Conservation (phyloP, 2,888 invertebrate genomes). For the Dryococelus australis region DNA sequence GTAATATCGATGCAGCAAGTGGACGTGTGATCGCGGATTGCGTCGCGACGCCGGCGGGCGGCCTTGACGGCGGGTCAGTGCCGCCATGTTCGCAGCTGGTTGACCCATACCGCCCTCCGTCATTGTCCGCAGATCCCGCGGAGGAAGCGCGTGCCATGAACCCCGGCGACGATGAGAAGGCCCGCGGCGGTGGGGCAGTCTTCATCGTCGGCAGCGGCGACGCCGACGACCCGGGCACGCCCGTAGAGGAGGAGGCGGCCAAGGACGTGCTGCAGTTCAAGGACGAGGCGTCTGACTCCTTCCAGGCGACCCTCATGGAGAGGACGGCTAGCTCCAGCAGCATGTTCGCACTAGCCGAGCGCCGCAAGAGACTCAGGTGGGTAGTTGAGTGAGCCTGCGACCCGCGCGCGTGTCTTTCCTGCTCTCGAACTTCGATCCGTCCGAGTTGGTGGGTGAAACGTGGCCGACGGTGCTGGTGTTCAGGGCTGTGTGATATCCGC, state of each 20-base stretch:
- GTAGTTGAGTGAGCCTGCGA: slow-evolving; percentile 32
- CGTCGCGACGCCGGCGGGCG: too few relatives aligned
- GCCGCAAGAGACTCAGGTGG: slow-evolving; percentile 61
- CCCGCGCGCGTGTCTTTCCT: too few relatives aligned
- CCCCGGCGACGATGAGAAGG: not conserved
- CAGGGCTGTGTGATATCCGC: too few relatives aligned
- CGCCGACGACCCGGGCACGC: not conserved
- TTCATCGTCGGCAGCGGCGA: slow-evolving; percentile 11
- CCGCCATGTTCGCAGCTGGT: too few relatives aligned
- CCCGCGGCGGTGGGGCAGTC: not conserved
- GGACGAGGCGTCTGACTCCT: not conserved
- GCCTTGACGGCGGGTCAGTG: too few relatives aligned
- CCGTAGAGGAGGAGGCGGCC: not conserved
- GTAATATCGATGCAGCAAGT: too few relatives aligned
- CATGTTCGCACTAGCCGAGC: slow-evolving; percentile 58
- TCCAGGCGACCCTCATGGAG: not conserved
- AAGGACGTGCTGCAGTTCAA: slow-evolving; percentile 11
- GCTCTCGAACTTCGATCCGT: too few relatives aligned
- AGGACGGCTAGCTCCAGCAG: slow-evolving; percentile 43
- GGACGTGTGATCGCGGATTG: too few relatives aligned
- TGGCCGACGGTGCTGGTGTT: too few relatives aligned
- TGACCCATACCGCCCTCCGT: too few relatives aligned
- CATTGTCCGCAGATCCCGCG: slow-evolving; percentile 8
- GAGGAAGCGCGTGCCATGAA: not conserved
- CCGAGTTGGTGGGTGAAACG: too few relatives aligned